These are phyloP conservation scores for Aphaenogaster rudis DNA, from an alignment of 1,140 invertebrate species.

Conservation along the genomic window DNA sequence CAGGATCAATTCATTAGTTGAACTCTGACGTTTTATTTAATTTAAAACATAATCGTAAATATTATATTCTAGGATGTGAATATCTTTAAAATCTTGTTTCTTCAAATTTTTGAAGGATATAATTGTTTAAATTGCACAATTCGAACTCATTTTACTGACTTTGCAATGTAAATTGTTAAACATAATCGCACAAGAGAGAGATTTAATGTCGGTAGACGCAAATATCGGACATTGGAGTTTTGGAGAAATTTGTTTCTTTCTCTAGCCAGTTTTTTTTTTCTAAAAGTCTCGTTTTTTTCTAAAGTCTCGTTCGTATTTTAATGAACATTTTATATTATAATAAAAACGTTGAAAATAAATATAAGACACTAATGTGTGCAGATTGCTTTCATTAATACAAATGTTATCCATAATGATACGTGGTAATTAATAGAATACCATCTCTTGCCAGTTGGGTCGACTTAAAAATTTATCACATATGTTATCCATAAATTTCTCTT, in stretches of 20 bases:
- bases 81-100: background rate
- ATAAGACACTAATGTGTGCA: background rate
- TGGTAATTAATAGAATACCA: too few species aligned
- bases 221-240: background rate
- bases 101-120: background rate
- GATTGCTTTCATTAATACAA: background rate
- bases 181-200: background rate
- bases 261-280: background rate
- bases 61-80: background rate
- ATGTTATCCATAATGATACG: constrained; percentile 1
- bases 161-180: background rate
- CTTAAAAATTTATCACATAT: too few species aligned
- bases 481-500: constrained; percentile 26
- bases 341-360: background rate
- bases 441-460: too few species aligned
- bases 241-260: background rate
- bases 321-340: constrained; percentile 1
- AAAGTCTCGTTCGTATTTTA: background rate
- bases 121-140: constrained; percentile 5
- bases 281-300: background rate
- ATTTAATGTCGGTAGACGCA: background rate
- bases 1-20: background rate
- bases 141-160: constrained; percentile 3
- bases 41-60: background rate
- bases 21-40: background rate